Percentiles rank a stretch among this genome's conserved stretches.
Conservation (phyloP, 2,113 vertebrate species). For the Acinonyx jubatus region DNA sequence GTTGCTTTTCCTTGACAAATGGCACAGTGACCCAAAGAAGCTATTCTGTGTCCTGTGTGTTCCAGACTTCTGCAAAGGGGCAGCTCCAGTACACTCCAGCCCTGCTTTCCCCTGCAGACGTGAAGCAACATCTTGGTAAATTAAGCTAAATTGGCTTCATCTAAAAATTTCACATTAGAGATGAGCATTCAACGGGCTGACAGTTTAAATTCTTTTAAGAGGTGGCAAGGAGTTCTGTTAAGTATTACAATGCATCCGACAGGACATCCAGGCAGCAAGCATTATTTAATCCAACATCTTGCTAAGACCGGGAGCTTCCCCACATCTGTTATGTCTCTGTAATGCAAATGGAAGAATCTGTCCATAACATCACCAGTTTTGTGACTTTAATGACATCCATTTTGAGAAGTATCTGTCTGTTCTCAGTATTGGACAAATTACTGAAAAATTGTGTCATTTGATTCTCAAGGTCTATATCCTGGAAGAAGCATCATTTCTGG, state of each 20-base stretch:
- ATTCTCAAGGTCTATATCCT: not conserved
- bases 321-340: not conserved
- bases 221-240: conserved; percentile 51
- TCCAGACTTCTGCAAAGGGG: not conserved
- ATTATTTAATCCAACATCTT: conserved; percentile 51
- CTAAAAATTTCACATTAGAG: conserved; percentile 72
- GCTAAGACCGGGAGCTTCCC: conserved; percentile 14
- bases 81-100: not conserved
- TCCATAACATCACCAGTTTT: not conserved
- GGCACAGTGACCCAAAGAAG: conserved; percentile 62
- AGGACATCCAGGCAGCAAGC: conserved; percentile 47
- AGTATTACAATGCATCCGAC: conserved; percentile 40
- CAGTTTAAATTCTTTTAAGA: conserved; percentile 71
- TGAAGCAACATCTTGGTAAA: conserved; percentile 75
- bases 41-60: conserved; percentile 44
- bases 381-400: conserved; percentile 23
- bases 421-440: not conserved
- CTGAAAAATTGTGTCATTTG: not conserved
- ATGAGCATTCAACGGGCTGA: conserved; percentile 76
- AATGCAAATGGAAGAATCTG: conserved; percentile 5
- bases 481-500: not conserved
- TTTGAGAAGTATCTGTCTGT: not conserved
- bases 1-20: conserved; percentile 68
- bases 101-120: conserved; percentile 35
- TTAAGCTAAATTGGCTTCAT: conserved; percentile 77